phyloP scores from a whole-genome alignment of 2,888 invertebrate genomes.

The Agonopterix arenella region DNA sequence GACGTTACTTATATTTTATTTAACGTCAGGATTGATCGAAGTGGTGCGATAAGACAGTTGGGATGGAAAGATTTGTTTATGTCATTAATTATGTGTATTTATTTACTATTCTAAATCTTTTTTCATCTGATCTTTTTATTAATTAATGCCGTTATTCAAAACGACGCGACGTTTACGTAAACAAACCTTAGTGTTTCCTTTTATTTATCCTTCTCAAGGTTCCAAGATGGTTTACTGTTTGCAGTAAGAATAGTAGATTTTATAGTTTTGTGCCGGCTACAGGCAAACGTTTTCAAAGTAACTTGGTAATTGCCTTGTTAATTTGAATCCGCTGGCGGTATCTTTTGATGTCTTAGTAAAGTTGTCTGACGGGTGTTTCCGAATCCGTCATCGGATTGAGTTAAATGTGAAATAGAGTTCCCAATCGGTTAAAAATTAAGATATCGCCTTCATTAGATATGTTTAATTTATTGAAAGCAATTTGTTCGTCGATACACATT shows the following conservation, averaged over 20 bases:
- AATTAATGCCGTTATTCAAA: neutral
- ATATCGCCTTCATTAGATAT: constrained; percentile 54
- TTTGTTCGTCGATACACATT: neutral
- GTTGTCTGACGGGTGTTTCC: constrained; percentile 53
- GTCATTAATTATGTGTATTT: constrained; percentile 58
- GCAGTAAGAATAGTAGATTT: constrained; percentile 34
- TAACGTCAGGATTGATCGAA: constrained; percentile 70
- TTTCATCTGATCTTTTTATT: constrained; percentile 4
- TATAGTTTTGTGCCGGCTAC: constrained; percentile 40
- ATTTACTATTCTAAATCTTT: constrained; percentile 25
- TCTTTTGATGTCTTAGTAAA: constrained; percentile 51
- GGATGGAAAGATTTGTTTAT: constrained; percentile 63
- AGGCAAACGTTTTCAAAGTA: constrained; percentile 48
- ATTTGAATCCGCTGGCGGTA: constrained; percentile 56
- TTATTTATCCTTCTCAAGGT: neutral
- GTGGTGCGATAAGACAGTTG: constrained; percentile 54
- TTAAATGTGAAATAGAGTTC: constrained; percentile 32
- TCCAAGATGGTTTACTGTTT: constrained; percentile 10
- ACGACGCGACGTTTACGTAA: neutral
- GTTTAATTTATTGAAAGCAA: constrained; percentile 47
- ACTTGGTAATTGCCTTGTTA: constrained; percentile 68
- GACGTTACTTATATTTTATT: constrained; percentile 75
- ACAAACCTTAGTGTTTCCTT: neutral
- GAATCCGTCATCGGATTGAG: constrained; percentile 48
- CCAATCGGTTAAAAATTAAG: constrained; percentile 49